Evolutionary conservation across 2,113 vertebrate species (phyloP).

Genomic region (Thermophis baileyi): DNA sequence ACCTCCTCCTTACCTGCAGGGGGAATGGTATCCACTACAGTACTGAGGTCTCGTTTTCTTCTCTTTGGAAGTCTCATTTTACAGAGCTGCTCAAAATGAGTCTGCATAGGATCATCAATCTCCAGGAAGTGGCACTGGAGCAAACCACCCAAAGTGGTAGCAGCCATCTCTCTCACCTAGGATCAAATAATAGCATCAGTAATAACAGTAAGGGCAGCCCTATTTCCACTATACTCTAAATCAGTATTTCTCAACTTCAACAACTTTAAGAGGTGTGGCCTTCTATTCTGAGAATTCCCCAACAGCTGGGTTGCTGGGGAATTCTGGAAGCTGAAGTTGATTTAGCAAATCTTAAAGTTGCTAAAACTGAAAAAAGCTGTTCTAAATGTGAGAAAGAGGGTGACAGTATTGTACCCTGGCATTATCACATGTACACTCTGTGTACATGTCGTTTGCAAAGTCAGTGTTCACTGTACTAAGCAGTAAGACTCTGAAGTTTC

Average conservation of each 20-base stretch:
- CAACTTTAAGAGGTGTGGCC: not conserved
- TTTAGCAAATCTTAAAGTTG: not conserved
- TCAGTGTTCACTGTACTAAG: not conserved
- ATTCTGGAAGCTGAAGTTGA: not conserved
- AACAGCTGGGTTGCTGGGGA: not conserved
- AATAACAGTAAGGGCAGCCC: not conserved
- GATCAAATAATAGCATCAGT: not conserved
- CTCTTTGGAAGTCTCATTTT: constrained; percentile 92
- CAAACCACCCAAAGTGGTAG: constrained; percentile 92
- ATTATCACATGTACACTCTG: not conserved
- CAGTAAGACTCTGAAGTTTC: not conserved
- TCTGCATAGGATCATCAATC: constrained; percentile 89
- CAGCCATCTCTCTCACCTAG: constrained; percentile 95
- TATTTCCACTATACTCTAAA: not conserved
- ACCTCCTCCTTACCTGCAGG: constrained; percentile 77
- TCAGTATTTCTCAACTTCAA: not conserved
- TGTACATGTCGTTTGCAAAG: not conserved
- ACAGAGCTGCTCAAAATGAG: constrained; percentile 91
- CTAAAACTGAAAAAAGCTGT: not conserved
- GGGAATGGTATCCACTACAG: constrained; percentile 83
- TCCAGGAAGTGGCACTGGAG: constrained; percentile 92
- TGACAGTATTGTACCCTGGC: not conserved
- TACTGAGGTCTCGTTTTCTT: constrained; percentile 81
- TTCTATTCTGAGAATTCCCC: not conserved
- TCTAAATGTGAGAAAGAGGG: not conserved